A percentile compares a stretch with the other conserved stretches of the same genome.
Conservation (phyloP, 2,797 vertebrate species). For the Chaenodraco wilsoni region DNA sequence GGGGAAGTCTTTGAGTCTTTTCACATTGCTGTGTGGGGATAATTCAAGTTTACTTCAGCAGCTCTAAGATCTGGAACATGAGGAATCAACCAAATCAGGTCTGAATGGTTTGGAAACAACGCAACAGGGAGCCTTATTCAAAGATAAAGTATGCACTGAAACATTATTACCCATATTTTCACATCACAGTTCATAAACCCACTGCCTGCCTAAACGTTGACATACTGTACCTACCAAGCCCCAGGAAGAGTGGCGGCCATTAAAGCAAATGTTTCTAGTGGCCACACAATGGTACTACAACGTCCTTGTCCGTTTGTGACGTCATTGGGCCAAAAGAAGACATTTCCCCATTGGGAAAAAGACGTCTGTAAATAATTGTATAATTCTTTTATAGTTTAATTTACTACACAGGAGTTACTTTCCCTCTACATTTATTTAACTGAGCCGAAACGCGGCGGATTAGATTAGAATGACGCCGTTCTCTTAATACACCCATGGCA, state of each 20-base stretch:
- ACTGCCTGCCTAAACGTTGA: neutral
- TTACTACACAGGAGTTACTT: too few relatives aligned
- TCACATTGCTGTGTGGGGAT: neutral
- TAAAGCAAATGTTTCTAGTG: too few relatives aligned
- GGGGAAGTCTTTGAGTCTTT: neutral
- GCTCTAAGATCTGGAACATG: neutral
- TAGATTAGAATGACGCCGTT: too few relatives aligned
- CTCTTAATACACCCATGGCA: neutral
- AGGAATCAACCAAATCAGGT: neutral
- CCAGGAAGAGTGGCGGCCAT: too few relatives aligned
- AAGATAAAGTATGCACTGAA: neutral
- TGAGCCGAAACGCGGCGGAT: too few relatives aligned
- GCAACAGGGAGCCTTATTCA: neutral
- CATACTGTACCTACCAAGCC: neutral
- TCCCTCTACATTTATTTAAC: too few relatives aligned
- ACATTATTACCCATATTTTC: neutral
- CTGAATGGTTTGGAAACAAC: neutral
- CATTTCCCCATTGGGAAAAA: too few relatives aligned
- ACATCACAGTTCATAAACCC: neutral
- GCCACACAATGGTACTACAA: too few relatives aligned
- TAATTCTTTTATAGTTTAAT: too few relatives aligned
- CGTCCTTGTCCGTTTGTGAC: too few relatives aligned
- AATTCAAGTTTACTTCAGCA: slow-evolving; percentile 12
- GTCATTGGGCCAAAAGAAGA: too few relatives aligned
- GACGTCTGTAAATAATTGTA: too few relatives aligned